Base-by-base conservation (phyloP, 53 echinoderm and acorn worm genomes). In the Luidia sarsii region DNA sequence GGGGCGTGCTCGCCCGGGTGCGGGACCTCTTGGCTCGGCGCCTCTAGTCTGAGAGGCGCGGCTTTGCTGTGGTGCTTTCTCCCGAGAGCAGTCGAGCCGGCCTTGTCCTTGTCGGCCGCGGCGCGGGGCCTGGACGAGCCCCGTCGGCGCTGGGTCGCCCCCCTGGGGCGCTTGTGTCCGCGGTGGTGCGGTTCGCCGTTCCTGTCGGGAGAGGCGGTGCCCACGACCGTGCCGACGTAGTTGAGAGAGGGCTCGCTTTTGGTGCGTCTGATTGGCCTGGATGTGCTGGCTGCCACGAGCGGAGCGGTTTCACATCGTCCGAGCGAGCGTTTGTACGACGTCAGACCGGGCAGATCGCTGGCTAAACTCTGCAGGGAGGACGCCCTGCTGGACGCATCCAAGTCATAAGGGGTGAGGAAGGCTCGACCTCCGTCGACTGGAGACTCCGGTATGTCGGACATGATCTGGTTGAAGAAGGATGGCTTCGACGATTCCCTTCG, bases 231-330 rank as follows among this genome's bases (percentile, higher is more conserved):
- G 61, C 10, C 31, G 14, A 45, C 28, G 33, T 19, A 60, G 9
- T 31, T 59, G 59, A 77, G 60, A 14, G 77, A 77, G 2, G 77
- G 77, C 32, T 59, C 77, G 20, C 77, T 77, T 24, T 77, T 77
- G 27, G 77, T 59, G 43, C 77, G 77, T 5, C 77, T 59, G 3
- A 77, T 77, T 35, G 25, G 61, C 19, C 32, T 1, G 37, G 45
- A 16, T 2, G 21, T 45, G 32, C 14, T 29, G 1, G 30, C 77
- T 15, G 23, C 35, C n/a, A 77, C 61, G 3, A 60, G 18, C 37
- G 59, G 77, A 33, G 33, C 61, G 4, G 77, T 77, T 36, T 77
- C 77, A 2, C 55, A 77, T 22, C 61, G 59, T 45, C 38, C 46
- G 48, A 77, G 61, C 2, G 77, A 31, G 0, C 24, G 46, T n/a